Evolutionary conservation across 2,888 invertebrate genomes (phyloP).

Genomic region (Epistrophe eligans): DNA sequence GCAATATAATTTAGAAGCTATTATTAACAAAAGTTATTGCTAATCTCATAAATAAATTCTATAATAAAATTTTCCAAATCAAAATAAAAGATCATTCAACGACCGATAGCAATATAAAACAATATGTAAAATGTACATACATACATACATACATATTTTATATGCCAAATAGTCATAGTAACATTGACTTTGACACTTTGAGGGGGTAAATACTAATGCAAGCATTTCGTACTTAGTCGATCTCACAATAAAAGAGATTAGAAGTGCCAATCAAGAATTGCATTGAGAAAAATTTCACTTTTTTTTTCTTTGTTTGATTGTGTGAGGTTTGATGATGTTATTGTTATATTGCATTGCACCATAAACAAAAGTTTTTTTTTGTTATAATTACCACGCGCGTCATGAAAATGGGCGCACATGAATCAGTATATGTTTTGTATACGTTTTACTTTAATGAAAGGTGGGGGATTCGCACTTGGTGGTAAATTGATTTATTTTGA

Average conservation of each 20-base stretch:
- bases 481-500: constrained; percentile 1
- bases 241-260: not conserved
- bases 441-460: not conserved
- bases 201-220: not conserved
- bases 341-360: constrained; percentile 1
- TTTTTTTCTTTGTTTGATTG: not conserved
- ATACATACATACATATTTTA: too few species aligned
- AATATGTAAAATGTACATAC: too few species aligned
- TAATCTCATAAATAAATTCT: constrained; percentile 3
- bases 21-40: not conserved
- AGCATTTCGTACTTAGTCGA: not conserved
- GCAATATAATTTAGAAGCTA: constrained; percentile 3
- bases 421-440: not conserved
- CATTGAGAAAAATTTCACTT: not conserved
- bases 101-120: not conserved
- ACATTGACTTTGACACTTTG: constrained; percentile 67
- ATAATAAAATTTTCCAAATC: not conserved
- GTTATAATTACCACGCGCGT: constrained; percentile 25
- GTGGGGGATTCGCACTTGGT: not conserved
- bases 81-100: constrained; percentile 16
- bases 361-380: not conserved
- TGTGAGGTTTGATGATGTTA: not conserved
- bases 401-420: not conserved
- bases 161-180: too few species aligned
- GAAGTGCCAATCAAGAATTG: constrained; percentile 4